Percentiles rank a stretch among this genome's conserved stretches.
Conservation (phyloP, 1,140 invertebrate species). For the Limonius californicus region DNA sequence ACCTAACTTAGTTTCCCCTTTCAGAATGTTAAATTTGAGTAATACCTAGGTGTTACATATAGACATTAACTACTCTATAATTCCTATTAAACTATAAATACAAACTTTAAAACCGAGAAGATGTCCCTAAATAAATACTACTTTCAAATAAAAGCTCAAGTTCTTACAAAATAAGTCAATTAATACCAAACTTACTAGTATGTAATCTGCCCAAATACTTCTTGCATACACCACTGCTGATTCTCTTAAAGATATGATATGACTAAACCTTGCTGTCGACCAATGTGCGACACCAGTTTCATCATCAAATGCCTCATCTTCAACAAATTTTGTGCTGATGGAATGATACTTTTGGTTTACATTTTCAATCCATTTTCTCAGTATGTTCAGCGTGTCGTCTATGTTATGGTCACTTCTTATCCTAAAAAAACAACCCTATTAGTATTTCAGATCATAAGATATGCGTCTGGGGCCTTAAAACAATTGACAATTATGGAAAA, state of each 20-base stretch:
- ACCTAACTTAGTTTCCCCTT: no score
- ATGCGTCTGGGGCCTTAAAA: background rate
- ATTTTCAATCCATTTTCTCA: conserved; percentile 68
- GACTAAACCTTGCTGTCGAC: conserved; percentile 69
- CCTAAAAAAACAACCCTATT: no score
- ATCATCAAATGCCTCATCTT: conserved; percentile 55
- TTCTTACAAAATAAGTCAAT: no score
- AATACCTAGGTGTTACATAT: no score
- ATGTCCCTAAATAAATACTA: no score
- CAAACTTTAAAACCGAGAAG: no score
- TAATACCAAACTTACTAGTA: conserved; percentile 74
- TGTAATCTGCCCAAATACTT: conserved; percentile 77
- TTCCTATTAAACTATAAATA: no score
- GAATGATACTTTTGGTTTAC: conserved; percentile 67
- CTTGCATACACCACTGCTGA: conserved; percentile 69
- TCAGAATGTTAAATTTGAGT: no score
- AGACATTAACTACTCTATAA: no score
- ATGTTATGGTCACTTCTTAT: conserved; percentile 85
- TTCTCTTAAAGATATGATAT: conserved; percentile 81
- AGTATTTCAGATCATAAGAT: background rate
- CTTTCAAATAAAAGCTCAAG: no score
- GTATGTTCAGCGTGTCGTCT: conserved; percentile 70
- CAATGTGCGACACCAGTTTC: conserved; percentile 70
- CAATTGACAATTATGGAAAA: background rate
- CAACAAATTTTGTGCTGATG: conserved; percentile 60